Base-by-base conservation (phyloP, 2,113 vertebrate genomes). In the Corythornis vintsioides region DNA sequence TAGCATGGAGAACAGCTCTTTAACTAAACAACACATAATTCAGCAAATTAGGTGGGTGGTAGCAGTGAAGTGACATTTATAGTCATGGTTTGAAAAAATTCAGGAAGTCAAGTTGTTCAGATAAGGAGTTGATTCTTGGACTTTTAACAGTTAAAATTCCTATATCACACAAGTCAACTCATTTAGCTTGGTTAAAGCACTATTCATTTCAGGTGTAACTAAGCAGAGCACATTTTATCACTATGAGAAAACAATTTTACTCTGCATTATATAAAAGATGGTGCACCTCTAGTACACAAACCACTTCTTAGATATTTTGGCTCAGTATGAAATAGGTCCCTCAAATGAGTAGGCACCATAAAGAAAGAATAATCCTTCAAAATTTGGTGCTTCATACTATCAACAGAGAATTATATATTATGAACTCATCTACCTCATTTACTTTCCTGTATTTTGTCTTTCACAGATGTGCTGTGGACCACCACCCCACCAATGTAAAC, bases 401-500 rank as follows among this genome's bases (percentile, higher is more conserved):
- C 69, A 40, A n/a, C 33, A 72, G 35, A 71, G 20, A 71, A 63
- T 48, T 56, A 33, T 7, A 33, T 29, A 7, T 55, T 80, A 47
- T 28, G 24, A 89, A 43, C 9, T 71, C 31, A 55, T 33, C 43
- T 81, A 35, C 48, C 40, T 74, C 11, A 9, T 26, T 17, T 28
- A 66, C 72, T 87, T 81, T 92, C 60, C 86, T 72, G 4, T 12
- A 15, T 35, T 69, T 85, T 94, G 83, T 94, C 7, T 95, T 88
- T 40, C 73, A 50, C 95, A 99, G 99, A 94, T 99, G 99, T 93
- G 98, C 98, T 42, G 98, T 99, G 94, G 99, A 99, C 96, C 98
- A 97, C 47, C 98, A 98, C 73, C 98, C 97, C 87, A 97, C 97
- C 31, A 98, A 99, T 78, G 89, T 93, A 86, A 99, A 98, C 86